These are phyloP conservation scores for Atopsyche davidsoni DNA, from an alignment of 1,140 invertebrate genomes.

Conservation along the genomic window DNA sequence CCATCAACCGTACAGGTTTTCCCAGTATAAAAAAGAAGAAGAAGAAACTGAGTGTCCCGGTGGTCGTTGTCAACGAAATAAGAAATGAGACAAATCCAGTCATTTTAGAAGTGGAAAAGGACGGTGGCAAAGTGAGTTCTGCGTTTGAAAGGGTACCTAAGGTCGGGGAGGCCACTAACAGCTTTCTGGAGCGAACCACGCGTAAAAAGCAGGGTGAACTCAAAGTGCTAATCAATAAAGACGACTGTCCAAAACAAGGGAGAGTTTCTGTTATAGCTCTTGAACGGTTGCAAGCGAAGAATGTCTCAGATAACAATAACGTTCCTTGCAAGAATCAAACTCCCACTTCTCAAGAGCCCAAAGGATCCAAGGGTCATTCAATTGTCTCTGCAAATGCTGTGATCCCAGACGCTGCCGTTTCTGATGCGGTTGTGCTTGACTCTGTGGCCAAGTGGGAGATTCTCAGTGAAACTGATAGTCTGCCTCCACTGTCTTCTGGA, in stretches of 20 bases:
- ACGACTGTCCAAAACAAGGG: slow-evolving; percentile 46
- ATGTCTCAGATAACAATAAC: slow-evolving; percentile 21
- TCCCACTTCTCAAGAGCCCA: not conserved
- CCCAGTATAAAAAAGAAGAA: slow-evolving; percentile 80
- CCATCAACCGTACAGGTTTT: slow-evolving; percentile 80
- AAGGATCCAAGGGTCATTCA: not conserved
- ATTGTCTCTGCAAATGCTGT: not conserved
- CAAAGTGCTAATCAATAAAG: slow-evolving; percentile 45
- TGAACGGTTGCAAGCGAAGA: slow-evolving; percentile 52
- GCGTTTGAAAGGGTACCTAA: slow-evolving; percentile 59
- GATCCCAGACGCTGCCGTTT: not conserved
- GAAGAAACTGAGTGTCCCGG: slow-evolving; percentile 50
- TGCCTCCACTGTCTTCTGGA: slow-evolving; percentile 44
- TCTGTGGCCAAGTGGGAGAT: slow-evolving; percentile 51
- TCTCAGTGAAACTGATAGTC: slow-evolving; percentile 52
- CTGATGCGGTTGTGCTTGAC: slow-evolving; percentile 29
- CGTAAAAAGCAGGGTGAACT: slow-evolving; percentile 40
- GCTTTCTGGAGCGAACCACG: slow-evolving; percentile 53
- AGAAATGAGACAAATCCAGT: slow-evolving; percentile 34
- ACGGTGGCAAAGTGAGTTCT: slow-evolving; percentile 36
- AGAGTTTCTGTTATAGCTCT: slow-evolving; percentile 52
- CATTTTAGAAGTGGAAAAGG: slow-evolving; percentile 35
- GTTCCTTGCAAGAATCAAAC: slow-evolving; percentile 5
- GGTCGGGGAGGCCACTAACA: slow-evolving; percentile 56
- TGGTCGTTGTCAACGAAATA: slow-evolving; percentile 13